phyloP scores from a whole-genome alignment of 2,888 invertebrate genomes.

The Chaetoderma sp. region DNA sequence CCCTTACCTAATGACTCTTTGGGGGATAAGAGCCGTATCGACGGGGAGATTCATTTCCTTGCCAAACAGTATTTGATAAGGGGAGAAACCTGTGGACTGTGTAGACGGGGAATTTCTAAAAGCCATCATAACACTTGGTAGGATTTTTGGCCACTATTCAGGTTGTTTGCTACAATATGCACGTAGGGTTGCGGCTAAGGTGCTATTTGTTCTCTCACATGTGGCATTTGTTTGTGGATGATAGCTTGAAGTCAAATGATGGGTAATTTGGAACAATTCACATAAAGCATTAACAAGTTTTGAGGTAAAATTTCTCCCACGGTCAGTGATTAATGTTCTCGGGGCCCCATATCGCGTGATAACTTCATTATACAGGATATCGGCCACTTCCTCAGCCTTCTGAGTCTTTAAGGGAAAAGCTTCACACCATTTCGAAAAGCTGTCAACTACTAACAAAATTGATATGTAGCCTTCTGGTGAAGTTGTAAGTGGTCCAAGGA shows the following conservation, averaged over 20 bases:
- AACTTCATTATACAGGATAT: neutral
- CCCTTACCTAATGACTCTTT: neutral
- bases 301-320: neutral
- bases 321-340: neutral
- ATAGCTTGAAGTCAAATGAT: neutral
- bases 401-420: constrained; percentile 3
- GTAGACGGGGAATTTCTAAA: neutral
- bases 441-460: neutral
- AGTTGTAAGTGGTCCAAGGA: neutral
- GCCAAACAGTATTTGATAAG: neutral
- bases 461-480: neutral
- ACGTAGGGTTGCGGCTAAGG: neutral
- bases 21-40: neutral
- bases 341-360: neutral
- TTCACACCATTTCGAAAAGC: neutral
- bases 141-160: neutral
- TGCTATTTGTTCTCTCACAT: neutral
- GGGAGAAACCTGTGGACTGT: neutral
- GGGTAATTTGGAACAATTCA: neutral
- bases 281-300: neutral
- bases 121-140: neutral
- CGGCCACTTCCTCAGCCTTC: neutral
- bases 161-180: neutral
- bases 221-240: constrained; percentile 4
- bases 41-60: neutral